Base-by-base conservation (phyloP, 1,140 invertebrate species). In the Trissolcus basalis region DNA sequence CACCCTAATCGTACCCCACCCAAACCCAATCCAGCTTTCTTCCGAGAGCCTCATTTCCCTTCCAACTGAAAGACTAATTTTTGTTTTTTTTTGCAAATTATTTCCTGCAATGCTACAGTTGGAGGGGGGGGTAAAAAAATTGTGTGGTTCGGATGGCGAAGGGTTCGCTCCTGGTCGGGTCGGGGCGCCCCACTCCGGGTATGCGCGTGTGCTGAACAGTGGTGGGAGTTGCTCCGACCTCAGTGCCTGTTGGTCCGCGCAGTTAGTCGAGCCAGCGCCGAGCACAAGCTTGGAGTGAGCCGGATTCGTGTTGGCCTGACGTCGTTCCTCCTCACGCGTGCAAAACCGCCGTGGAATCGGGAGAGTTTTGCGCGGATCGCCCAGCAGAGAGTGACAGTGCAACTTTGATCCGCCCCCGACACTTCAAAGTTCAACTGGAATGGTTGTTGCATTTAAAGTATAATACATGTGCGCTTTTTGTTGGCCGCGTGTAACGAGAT, bases 211-310 rank as follows among this genome's bases (percentile, higher is more conserved):
- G 69, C 4, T 51, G 41, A 56, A 35, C 41, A 48, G 47, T 53
- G 73, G 75, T 71, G 80, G 79, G 81, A 79, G 53, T 51, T 32
- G 54, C 33, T 50, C 49, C 53, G 70, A 51, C 70, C 73, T 83
- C 80, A 80, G 80, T 83, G 43, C 67, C 58, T 73, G 51, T 77
- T 32, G 14, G 54, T 39, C 50, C 56, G 49, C 43, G 16, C 51
- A 41, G 48, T 83, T 84, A 86, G 86, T 86, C 81, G 83, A 81
- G 82, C 80, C 82, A 83, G 80, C 83, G 78, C 72, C 82, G 85
- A 69, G 65, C 65, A 69, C 65, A 50, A 83, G 83, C 72, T 81
- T 79, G 83, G 77, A 82, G 81, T 81, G 82, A 82, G 81, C 82
- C 81, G 82, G 80, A 75, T 69, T 80, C 56, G 64, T 59, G 64